A percentile compares a stretch with the other conserved stretches of the same genome.
Conservation (phyloP, 2,113 vertebrate species). For the Hypocryptadius cinnamomeus region DNA sequence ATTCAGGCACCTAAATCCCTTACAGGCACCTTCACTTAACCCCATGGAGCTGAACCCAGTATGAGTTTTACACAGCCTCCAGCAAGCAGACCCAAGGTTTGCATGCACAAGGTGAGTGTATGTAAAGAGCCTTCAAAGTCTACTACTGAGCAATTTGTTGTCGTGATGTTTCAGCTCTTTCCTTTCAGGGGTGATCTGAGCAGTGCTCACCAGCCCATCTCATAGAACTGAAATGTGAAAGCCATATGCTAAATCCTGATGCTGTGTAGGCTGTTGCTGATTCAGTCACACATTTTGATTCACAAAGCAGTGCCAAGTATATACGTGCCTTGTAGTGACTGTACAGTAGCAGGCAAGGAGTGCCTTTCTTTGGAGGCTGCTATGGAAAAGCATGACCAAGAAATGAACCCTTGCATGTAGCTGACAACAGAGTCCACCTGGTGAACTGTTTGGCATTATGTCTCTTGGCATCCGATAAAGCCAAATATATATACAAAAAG, state of each 20-base stretch:
- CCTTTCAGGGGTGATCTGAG: background rate
- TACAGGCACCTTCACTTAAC: background rate
- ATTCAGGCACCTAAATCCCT: background rate
- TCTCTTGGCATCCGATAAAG: background rate
- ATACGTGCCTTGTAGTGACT: background rate
- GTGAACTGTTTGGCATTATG: background rate
- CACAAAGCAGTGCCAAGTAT: background rate
- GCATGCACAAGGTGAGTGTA: background rate
- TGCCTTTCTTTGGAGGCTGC: background rate
- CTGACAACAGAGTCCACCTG: background rate
- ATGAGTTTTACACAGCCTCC: background rate
- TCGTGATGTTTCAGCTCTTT: background rate
- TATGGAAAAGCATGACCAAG: background rate
- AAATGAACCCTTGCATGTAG: background rate
- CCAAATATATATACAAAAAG: background rate
- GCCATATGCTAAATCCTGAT: background rate
- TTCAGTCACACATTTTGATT: background rate
- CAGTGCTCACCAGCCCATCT: background rate
- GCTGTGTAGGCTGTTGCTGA: background rate
- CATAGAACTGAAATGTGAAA: background rate
- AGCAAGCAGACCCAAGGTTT: background rate
- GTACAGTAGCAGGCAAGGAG: background rate
- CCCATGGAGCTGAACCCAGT: rapidly evolving
- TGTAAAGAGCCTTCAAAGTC: background rate
- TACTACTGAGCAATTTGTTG: background rate